These are phyloP conservation scores for Fukomys damarensis DNA, from an alignment of 2,113 vertebrate species.

Conservation along the genomic window DNA sequence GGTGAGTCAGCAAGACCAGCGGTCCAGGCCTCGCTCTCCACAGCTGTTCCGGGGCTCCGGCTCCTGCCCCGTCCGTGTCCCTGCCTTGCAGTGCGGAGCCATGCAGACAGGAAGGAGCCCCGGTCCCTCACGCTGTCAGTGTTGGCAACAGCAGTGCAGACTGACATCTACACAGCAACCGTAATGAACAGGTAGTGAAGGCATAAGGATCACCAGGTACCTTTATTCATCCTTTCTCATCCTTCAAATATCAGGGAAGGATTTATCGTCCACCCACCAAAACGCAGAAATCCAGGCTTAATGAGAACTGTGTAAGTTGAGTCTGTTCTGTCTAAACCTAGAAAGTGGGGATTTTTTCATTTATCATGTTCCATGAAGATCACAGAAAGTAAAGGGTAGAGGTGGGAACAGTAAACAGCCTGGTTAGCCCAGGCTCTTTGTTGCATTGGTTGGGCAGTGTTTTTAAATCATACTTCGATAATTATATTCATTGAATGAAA, in stretches of 20 bases:
- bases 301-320: neutral
- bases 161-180: neutral
- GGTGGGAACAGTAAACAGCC: neutral
- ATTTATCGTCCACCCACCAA: neutral
- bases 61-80: neutral
- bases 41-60: neutral
- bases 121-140: neutral
- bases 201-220: neutral
- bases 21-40: too few species aligned
- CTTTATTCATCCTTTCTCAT: neutral
- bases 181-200: neutral
- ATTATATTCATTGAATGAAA: neutral
- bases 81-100: neutral
- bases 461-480: constrained; percentile 33
- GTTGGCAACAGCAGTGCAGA: neutral
- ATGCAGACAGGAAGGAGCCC: neutral
- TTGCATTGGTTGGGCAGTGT: neutral
- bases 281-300: neutral
- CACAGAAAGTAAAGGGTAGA: neutral
- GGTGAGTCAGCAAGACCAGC: neutral
- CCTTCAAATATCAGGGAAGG: neutral
- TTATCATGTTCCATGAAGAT: neutral
- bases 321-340: neutral
- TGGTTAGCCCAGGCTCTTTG: neutral
- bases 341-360: neutral